Conservation (phyloP, 2,888 invertebrate species). For the Apotomis turbidana region DNA sequence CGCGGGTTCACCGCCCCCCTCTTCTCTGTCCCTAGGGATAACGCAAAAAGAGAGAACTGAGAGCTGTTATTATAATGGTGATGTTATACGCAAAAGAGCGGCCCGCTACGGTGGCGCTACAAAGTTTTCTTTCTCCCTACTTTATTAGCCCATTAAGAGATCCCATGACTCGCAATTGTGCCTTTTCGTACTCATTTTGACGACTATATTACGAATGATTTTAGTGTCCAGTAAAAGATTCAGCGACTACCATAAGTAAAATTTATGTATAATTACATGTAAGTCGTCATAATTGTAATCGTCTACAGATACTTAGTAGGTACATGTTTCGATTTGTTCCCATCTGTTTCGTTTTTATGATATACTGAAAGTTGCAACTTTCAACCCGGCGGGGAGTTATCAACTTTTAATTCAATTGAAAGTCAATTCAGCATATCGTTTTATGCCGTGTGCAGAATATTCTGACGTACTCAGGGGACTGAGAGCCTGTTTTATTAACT, state of each 20-base stretch:
- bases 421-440: conserved; percentile 9
- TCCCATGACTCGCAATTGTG: conserved; percentile 76
- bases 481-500: background rate
- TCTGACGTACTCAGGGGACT: background rate
- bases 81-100: conserved; percentile 79
- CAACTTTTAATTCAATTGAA: conserved; percentile 16
- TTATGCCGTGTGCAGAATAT: conserved; percentile 3
- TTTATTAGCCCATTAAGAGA: conserved; percentile 81
- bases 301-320: too few relatives aligned
- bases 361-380: background rate
- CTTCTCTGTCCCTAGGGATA: conserved; percentile 46
- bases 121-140: conserved; percentile 79
- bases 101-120: conserved; percentile 58
- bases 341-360: background rate
- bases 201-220: conserved; percentile 66
- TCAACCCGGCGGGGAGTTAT: background rate
- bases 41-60: conserved; percentile 52
- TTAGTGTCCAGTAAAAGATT: conserved; percentile 45
- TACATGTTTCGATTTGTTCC: too few relatives aligned
- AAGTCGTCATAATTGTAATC: background rate
- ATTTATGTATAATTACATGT: too few relatives aligned
- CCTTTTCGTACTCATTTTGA: conserved; percentile 70
- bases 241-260: background rate
- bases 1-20: conserved; percentile 48
- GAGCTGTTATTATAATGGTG: conserved; percentile 64